Evolutionary conservation across 2,797 vertebrate genomes (phyloP).

Genomic region (Pseudomugil gertrudae): DNA sequence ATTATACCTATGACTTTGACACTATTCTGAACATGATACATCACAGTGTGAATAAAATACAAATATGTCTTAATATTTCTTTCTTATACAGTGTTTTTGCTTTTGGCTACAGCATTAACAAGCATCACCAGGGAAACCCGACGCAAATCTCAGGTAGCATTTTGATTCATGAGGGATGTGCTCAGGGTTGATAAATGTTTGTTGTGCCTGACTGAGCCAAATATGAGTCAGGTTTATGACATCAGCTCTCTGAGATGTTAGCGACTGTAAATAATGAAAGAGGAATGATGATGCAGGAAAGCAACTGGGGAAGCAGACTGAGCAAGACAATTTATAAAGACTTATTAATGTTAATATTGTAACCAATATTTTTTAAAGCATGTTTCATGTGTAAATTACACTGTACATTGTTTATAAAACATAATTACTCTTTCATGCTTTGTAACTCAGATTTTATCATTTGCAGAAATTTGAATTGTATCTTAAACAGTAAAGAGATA

Average conservation of each 20-base stretch:
- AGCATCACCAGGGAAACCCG: not conserved
- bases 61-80: not conserved
- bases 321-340: conserved; percentile 2
- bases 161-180: conserved; percentile 9
- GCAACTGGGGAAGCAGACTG: not conserved
- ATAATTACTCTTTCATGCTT: conserved; percentile 8
- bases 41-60: not conserved
- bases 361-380: conserved; percentile 10
- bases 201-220: conserved; percentile 2
- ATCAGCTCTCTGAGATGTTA: conserved; percentile 18
- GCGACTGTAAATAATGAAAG: conserved; percentile 26
- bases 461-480: conserved; percentile 3
- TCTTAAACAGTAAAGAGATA: conserved; percentile 26
- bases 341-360: conserved; percentile 14
- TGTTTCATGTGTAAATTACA: conserved; percentile 5
- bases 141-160: not conserved
- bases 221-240: conserved; percentile 21
- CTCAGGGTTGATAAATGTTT: conserved; percentile 10
- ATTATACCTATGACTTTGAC: not conserved
- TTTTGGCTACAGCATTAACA: not conserved
- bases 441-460: conserved; percentile 22
- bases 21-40: not conserved
- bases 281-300: conserved; percentile 8
- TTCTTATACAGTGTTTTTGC: not conserved
- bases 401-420: conserved; percentile 9